Conservation (phyloP, 2,888 invertebrate species). For the Amphiduros pacificus region DNA sequence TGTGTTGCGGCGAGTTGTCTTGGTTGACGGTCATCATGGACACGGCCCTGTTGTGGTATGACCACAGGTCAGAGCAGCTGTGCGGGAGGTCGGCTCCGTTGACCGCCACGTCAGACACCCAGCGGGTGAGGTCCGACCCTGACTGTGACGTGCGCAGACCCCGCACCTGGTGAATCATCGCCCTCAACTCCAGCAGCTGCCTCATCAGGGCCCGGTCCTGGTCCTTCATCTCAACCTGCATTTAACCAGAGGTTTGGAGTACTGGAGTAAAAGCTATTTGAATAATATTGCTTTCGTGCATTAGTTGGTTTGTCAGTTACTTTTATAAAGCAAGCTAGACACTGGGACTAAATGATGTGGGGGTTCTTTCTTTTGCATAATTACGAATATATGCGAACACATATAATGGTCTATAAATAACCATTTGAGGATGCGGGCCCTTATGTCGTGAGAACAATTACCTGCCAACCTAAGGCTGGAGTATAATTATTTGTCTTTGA, state of each 20-base stretch:
- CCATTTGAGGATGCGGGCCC: no score
- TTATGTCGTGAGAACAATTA: no score
- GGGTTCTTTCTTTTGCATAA: no score
- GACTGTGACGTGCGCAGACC: background rate
- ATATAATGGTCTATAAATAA: no score
- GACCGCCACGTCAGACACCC: background rate
- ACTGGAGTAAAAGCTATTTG: background rate
- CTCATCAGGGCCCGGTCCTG: constrained; percentile 2
- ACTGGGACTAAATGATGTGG: no score
- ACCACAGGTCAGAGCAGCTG: background rate
- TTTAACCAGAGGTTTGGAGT: no score
- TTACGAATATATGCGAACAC: no score
- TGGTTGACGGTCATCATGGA: background rate
- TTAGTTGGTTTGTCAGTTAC: no score
- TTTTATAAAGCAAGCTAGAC: no score
- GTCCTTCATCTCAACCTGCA: background rate
- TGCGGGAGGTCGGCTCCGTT: background rate
- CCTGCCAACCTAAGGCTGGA: no score
- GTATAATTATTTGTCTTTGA: no score
- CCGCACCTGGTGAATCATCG: background rate
- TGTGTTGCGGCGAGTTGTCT: background rate
- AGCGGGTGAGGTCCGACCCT: background rate
- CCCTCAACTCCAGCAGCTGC: background rate
- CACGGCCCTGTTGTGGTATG: background rate
- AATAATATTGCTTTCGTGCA: background rate